Evolutionary conservation across 2,797 vertebrate species (phyloP).

Genomic region (Peromyscus melanophrys): DNA sequence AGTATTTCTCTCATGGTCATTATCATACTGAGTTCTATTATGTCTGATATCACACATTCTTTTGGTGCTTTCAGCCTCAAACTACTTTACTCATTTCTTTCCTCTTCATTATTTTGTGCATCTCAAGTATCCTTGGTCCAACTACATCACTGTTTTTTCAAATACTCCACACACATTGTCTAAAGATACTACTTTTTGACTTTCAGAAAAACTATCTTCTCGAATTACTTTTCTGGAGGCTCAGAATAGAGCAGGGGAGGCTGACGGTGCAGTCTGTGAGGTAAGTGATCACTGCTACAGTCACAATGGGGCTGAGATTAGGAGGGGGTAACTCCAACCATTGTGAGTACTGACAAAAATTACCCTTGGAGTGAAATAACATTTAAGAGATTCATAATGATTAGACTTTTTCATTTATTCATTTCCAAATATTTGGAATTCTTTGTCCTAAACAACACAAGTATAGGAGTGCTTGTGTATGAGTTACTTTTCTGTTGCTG

Average conservation of each 20-base stretch:
- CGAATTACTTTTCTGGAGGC: conserved; percentile 69
- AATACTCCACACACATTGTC: not conserved
- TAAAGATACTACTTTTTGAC: conserved; percentile 73
- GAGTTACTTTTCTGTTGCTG: not conserved
- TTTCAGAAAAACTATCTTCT: conserved; percentile 86
- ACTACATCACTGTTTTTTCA: not conserved
- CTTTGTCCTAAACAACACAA: conserved; percentile 32
- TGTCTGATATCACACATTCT: conserved; percentile 18
- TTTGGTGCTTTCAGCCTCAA: conserved; percentile 19
- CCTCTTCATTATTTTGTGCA: conserved; percentile 50
- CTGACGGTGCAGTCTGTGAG: conserved; percentile 54
- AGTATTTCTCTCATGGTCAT: not conserved
- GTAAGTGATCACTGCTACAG: conserved; percentile 73
- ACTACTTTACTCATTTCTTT: conserved; percentile 48
- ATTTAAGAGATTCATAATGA: conserved; percentile 40
- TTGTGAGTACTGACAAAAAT: conserved; percentile 57
- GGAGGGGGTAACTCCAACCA: not conserved
- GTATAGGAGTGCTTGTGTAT: not conserved
- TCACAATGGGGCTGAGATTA: conserved; percentile 4
- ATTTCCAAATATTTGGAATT: conserved; percentile 58
- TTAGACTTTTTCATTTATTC: conserved; percentile 56
- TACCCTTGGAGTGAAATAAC: conserved; percentile 39
- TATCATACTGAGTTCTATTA: not conserved
- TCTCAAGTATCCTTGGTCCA: conserved; percentile 29
- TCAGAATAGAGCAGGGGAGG: conserved; percentile 71